Evolutionary conservation across 2,888 invertebrate species (phyloP).

Genomic region (Hypselothyrea guttata): DNA sequence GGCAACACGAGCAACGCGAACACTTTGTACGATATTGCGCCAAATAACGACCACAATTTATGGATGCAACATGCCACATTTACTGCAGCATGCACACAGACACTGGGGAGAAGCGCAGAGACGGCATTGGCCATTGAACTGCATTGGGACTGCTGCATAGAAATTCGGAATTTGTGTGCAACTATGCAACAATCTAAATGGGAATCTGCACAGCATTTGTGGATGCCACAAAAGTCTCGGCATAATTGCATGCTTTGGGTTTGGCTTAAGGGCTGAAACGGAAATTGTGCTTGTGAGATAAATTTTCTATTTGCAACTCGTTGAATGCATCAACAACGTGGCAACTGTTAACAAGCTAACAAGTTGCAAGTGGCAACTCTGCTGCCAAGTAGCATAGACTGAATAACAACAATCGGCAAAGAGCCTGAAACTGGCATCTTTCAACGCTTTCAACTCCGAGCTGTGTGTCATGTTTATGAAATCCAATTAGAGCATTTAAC

Average conservation of each 20-base stretch:
- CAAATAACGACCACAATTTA: constrained; percentile 62
- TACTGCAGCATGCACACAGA: constrained; percentile 2
- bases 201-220: constrained; percentile 14
- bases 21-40: constrained; percentile 39
- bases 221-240: constrained; percentile 4
- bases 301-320: constrained; percentile 35
- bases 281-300: constrained; percentile 33
- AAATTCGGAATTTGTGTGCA: constrained; percentile 17
- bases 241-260: constrained; percentile 27
- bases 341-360: constrained; percentile 34
- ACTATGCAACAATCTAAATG: constrained; percentile 38
- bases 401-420: constrained; percentile 22
- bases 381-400: constrained; percentile 3
- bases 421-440: constrained; percentile 21
- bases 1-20: constrained; percentile 20
- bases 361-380: constrained; percentile 32
- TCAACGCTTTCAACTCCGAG: constrained; percentile 5
- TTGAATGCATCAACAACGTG: constrained; percentile 16
- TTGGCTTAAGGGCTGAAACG: constrained; percentile 20
- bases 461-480: constrained; percentile 33
- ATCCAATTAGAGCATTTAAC: constrained; percentile 57
- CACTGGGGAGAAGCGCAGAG: neutral
- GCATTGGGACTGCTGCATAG: constrained; percentile 29
- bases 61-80: constrained; percentile 41
- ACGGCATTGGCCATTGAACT: constrained; percentile 12